Conservation (phyloP, 2,888 invertebrate species). For the Agonopterix alstromeriana region DNA sequence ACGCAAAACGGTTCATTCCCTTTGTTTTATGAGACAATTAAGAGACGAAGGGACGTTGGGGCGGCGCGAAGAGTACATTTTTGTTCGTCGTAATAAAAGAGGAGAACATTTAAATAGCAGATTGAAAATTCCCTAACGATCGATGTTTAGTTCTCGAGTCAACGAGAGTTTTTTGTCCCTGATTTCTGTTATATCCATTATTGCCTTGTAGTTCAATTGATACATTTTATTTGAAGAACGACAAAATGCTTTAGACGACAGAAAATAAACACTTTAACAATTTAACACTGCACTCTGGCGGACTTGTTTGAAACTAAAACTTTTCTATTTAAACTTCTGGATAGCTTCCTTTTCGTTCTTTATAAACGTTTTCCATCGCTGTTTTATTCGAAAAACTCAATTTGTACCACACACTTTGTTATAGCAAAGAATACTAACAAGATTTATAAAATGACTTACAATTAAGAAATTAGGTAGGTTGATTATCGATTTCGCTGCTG, state of each 20-base stretch:
- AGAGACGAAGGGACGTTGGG: slow-evolving; percentile 41
- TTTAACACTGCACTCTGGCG: slow-evolving; percentile 39
- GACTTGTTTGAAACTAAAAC: slow-evolving; percentile 46
- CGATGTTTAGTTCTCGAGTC: slow-evolving; percentile 29
- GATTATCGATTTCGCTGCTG: no score
- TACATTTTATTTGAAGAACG: no score
- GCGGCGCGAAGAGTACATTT: slow-evolving; percentile 44
- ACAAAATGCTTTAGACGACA: slow-evolving; percentile 12
- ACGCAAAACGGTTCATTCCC: slow-evolving; percentile 48
- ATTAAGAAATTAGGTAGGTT: no score
- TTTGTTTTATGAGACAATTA: slow-evolving; percentile 63
- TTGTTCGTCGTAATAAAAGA: slow-evolving; percentile 46
- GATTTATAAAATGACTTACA: no score
- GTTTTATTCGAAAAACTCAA: slow-evolving; percentile 4
- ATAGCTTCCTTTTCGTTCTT: slow-evolving; percentile 20
- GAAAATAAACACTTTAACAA: slow-evolving; percentile 31
- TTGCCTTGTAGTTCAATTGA: not conserved
- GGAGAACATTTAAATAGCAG: slow-evolving; percentile 48
- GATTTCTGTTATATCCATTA: slow-evolving; percentile 6
- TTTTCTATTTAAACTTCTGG: slow-evolving; percentile 51
- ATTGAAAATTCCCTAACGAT: slow-evolving; percentile 50
- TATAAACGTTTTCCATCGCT: slow-evolving; percentile 5
- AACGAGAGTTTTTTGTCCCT: slow-evolving; percentile 4
- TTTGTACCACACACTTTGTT: no score
- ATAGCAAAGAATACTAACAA: no score